Evolutionary conservation across 2,113 vertebrate species (phyloP), one percentile per base, ranked within the genome.

Genomic region (Sciurus niger): DNA sequence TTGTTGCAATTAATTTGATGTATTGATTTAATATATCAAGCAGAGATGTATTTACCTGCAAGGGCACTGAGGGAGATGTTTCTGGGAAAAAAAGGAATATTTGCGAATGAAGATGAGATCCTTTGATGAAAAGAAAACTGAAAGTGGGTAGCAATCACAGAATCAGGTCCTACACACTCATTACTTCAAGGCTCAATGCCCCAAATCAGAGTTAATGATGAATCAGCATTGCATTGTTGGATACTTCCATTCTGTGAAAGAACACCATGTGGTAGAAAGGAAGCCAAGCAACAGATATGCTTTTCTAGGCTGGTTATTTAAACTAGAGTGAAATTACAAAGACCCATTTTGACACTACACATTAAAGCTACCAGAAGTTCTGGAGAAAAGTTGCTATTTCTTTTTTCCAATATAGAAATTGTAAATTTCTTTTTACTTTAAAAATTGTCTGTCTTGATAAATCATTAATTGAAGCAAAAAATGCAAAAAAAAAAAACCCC

Each of bases 1-100:
- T 96, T 79, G 4, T 43, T 40, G 32, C 55, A 95, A 80, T 96
- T 94, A 94, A 93, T 74, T 67, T 95, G 84, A 95, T 76, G 55
- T 70, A 88, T 30, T 92, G 84, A 93, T 78, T 93, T 96, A 96
- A 92, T 82, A 94, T 88, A 76, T 92, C 8, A 55, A 53, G 53
- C 48, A 85, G 53, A 72, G 51, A 60, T 82, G 76, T 95, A 82
- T 92, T 95, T 90, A 84, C 48, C 77, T 67, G 20, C 46, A 82
- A 90, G 60, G 48, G 20, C 55, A 53, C 24, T 10, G 32, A 51
- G 20, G 37, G 92, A 88, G 48, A 58, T 34, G 8, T 70, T 65
- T 90, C n/a, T 65, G 78, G 40, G 55, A 51, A 67, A 90, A 58
- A 94, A 92, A 73, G 72, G 40, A 93, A 80, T 70, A 53, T 92